Evolutionary conservation across 2,888 invertebrate species (phyloP).

Genomic region (Asteroscopus sphinx): DNA sequence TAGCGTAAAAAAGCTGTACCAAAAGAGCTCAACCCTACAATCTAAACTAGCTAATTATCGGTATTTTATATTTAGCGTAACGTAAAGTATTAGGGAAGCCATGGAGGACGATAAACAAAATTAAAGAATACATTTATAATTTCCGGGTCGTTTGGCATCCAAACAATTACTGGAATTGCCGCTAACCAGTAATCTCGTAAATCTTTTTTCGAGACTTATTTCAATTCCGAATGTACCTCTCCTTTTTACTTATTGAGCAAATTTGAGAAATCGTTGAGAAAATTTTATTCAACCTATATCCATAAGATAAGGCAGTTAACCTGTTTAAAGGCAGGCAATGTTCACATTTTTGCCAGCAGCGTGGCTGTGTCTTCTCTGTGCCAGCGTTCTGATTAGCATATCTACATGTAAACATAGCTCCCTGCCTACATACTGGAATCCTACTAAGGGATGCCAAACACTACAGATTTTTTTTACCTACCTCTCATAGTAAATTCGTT

Average conservation of each 20-base stretch:
- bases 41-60: too few species aligned
- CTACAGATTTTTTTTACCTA: background rate
- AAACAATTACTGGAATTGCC: constrained; percentile 25
- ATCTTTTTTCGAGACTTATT: constrained; percentile 17
- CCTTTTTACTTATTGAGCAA: constrained; percentile 10
- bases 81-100: too few species aligned
- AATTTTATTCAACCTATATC: constrained; percentile 12
- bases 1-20: too few species aligned
- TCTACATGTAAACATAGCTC: constrained; percentile 30
- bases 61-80: too few species aligned
- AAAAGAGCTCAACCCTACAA: too few species aligned
- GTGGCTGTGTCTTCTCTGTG: constrained; percentile 9
- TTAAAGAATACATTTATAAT: constrained; percentile 26
- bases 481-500: too few species aligned
- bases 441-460: constrained; percentile 12
- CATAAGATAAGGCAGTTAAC: constrained; percentile 7
- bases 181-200: constrained; percentile 15
- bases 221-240: constrained; percentile 10
- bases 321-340: constrained; percentile 18
- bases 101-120: constrained; percentile 2
- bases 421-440: constrained; percentile 10
- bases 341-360: constrained; percentile 32
- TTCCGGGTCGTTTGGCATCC: constrained; percentile 16
- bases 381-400: constrained; percentile 41
- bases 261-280: constrained; percentile 17